A percentile compares a stretch with the other conserved stretches of the same genome.
Evolutionary conservation across 2,888 invertebrate species (phyloP).

Genomic region (Leptogaster cylindrica): DNA sequence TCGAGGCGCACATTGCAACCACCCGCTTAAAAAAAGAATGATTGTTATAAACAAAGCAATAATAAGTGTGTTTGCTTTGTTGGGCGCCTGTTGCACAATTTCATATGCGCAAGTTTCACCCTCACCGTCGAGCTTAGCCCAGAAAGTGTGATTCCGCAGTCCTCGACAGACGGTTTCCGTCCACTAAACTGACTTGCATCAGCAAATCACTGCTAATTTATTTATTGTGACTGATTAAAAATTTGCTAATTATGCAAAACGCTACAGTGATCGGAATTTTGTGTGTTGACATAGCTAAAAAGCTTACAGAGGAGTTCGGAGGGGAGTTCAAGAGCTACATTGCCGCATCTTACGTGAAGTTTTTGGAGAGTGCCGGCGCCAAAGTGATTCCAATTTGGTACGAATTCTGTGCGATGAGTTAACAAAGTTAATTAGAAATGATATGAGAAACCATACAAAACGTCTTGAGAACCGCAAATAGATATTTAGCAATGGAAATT

Average conservation of each 20-base stretch:
- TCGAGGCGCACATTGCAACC: too few species aligned
- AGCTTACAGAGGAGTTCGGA: conserved; percentile 65
- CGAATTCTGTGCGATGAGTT: neutral
- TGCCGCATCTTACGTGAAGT: conserved; percentile 66
- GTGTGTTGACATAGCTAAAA: conserved; percentile 70
- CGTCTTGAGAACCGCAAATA: neutral
- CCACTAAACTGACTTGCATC: too few species aligned
- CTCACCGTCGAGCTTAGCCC: too few species aligned
- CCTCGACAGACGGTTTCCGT: too few species aligned
- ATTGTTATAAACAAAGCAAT: too few species aligned
- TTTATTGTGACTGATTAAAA: too few species aligned
- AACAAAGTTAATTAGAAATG: too few species aligned
- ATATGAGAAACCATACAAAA: neutral
- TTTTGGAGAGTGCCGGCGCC: conserved; percentile 33
- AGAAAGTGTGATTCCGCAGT: too few species aligned
- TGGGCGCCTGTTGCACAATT: neutral
- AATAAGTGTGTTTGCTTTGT: too few species aligned
- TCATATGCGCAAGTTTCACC: neutral
- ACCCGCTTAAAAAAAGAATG: too few species aligned
- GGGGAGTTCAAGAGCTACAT: conserved; percentile 72
- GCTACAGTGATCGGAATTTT: conserved; percentile 74
- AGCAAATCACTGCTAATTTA: too few species aligned
- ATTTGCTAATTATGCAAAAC: too few species aligned
- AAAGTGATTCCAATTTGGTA: conserved; percentile 36
- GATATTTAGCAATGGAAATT: neutral